Conservation (phyloP, 2,888 invertebrate genomes). For the Apodemia hepburni region DNA sequence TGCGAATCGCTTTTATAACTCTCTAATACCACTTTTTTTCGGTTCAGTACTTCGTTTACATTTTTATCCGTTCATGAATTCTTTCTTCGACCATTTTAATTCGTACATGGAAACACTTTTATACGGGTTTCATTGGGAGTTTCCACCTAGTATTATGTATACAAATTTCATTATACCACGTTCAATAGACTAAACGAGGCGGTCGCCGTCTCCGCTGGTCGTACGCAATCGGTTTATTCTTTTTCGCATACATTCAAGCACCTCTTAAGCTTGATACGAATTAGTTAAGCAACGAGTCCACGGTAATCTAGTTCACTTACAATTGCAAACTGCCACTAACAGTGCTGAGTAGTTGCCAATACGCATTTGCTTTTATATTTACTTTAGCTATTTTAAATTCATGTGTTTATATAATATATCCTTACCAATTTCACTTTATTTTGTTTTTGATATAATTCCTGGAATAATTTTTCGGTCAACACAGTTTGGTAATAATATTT, state of each 20-base stretch:
- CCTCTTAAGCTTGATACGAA: slow-evolving; percentile 59
- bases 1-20: slow-evolving; percentile 54
- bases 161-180: slow-evolving; percentile 55
- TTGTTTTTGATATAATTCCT: neutral
- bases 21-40: slow-evolving; percentile 38
- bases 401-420: neutral
- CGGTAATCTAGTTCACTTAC: slow-evolving; percentile 62
- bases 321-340: slow-evolving; percentile 63
- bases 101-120: slow-evolving; percentile 59
- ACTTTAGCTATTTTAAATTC: slow-evolving; percentile 34
- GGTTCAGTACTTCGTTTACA: slow-evolving; percentile 55
- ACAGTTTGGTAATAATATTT: neutral
- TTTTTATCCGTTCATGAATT: slow-evolving; percentile 53
- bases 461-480: too few relatives aligned
- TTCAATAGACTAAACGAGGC: slow-evolving; percentile 51
- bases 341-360: slow-evolving; percentile 58
- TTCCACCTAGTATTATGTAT: slow-evolving; percentile 43
- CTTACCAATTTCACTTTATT: neutral
- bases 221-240: slow-evolving; percentile 48
- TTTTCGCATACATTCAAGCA: slow-evolving; percentile 44
- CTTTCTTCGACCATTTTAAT: slow-evolving; percentile 45
- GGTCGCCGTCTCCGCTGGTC: slow-evolving; percentile 38
- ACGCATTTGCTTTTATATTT: slow-evolving; percentile 48
- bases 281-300: slow-evolving; percentile 62
- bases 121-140: slow-evolving; percentile 41